Evolutionary conservation across 2,113 vertebrate species (phyloP), one percentile per base, ranked within the genome.

Genomic region (Tor tambroides): DNA sequence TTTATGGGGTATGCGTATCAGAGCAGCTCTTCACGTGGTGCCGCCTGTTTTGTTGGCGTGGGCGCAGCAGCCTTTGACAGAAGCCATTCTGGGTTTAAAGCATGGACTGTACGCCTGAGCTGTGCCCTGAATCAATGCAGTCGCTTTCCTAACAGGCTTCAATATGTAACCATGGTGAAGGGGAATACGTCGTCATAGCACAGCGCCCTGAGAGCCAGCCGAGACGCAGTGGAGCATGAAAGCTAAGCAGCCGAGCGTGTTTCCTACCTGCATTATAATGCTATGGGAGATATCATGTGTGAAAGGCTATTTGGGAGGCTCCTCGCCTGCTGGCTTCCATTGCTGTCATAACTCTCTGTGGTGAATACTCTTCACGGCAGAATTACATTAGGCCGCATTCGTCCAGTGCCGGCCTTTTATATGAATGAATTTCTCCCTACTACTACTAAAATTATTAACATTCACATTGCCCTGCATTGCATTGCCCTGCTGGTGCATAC

Each of bases 51-150:
- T n/a, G 71, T 84, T 72, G 30, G 86, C 9, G 5, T 23, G 10
- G 75, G 54, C 51, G 21, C 28, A 21, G 43, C 30, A 59, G 19
- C 9, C 51, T 79, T 79, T 79, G 51, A 79, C 77, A 79, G 77
- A 59, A 79, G 30, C 21, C 21, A 79, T 79, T 79, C 77, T 21
- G 77, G 21, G 30, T 79, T 38, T 56, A 79, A 38, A 23, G 51
- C 51, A 79, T 79, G 77, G 51, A 51, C 51, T 59, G 51, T 59
- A 59, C 2, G 51, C 30, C 30, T 21, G 51, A 79, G 77, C 51
- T 79, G 28, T 79, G 49, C 51, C 21, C 51, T 35, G 79, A 88
- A 89, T 83, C 85, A 86, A 84, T 59, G 86, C 83, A 90, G 74
- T 76, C 85, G 26, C 49, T 59, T 91, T 77, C 54, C 71, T 89